Evolutionary conservation across 2,888 invertebrate genomes (phyloP), one percentile per base, ranked within the genome.

Genomic region (Notocelia uddmanniana): DNA sequence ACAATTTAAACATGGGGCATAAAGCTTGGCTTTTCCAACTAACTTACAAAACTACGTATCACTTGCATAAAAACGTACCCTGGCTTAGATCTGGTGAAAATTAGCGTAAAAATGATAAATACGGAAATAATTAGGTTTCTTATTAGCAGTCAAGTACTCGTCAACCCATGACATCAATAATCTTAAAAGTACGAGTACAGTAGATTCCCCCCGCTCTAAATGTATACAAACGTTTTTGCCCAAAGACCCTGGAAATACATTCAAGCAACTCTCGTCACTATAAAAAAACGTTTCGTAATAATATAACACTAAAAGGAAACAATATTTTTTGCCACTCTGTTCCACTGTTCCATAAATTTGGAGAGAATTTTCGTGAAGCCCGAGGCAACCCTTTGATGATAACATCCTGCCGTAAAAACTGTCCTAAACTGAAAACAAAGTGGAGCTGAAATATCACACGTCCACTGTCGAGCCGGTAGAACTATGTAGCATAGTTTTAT

Each of bases 341-440:
- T 54, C 41, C 54, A 21, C 48, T 48, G 45, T n/a, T n/a, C n/a
- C n/a, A n/a, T n/a, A 69, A 63, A 72, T 68, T 58, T 68, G 57
- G 34, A 13, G 18, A 41, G 23, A 48, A 54, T 18, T 58, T 72
- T 62, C 31, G 55, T 1, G 34, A 55, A 60, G 23, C 67, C 34
- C 41, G 59, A 19, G 67, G 60, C 54, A 15, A 48, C 48, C 67
- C 48, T 62, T 62, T 48, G 55, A 45, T 55, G 54, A 62, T 71
- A 71, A 71, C 55, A 58, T 37, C 50, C 37, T 37, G 6, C 15
- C 60, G 34, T 37, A 59, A 60, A 68, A 67, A 68, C 37, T 45
- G 41, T 19, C 45, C 52, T 18, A 6, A 15, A 50, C 34, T 57
- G 60, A 57, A 55, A 67, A 67, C 54, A 72, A 71, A 67, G 67